Percentiles rank a stretch among this genome's conserved stretches.
phyloP scores from a whole-genome alignment of 2,113 vertebrate species.

The Tachycineta bicolor region DNA sequence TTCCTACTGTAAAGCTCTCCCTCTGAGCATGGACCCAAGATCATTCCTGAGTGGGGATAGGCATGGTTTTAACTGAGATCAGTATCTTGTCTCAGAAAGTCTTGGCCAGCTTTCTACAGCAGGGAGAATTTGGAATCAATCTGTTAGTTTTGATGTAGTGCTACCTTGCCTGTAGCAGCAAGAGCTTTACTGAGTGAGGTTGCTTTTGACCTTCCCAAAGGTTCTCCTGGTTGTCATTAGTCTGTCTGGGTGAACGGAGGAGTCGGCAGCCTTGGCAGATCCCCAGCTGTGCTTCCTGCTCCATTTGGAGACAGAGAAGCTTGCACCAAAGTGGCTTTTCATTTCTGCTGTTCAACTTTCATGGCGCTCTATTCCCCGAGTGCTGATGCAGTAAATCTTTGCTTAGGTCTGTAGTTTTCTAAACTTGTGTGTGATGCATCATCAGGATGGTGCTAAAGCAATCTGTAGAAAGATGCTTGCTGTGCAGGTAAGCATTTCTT shows the following conservation, averaged over 20 bases:
- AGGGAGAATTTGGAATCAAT: neutral
- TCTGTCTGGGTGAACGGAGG: neutral
- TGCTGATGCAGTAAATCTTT: neutral
- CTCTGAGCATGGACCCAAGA: neutral
- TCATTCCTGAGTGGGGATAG: neutral
- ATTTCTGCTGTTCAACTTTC: neutral
- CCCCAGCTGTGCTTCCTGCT: neutral
- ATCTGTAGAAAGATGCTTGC: neutral
- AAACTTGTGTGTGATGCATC: neutral
- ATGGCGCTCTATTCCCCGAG: neutral
- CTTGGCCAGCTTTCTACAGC: neutral
- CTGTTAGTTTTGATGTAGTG: neutral
- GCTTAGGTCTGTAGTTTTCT: slow-evolving; percentile 6
- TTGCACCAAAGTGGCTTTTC: neutral
- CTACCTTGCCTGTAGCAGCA: neutral
- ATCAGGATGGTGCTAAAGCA: neutral
- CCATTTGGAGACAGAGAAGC: neutral
- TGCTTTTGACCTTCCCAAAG: neutral
- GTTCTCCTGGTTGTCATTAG: neutral
- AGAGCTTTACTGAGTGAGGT: neutral
- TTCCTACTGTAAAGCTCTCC: neutral
- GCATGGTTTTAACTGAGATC: neutral
- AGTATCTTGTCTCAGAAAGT: neutral
- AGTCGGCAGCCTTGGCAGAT: neutral
- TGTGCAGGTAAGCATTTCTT: neutral